Evolutionary conservation across 2,113 vertebrate species (phyloP), one percentile per base, ranked within the genome.

Genomic region (Campylomormyrus tamandua): DNA sequence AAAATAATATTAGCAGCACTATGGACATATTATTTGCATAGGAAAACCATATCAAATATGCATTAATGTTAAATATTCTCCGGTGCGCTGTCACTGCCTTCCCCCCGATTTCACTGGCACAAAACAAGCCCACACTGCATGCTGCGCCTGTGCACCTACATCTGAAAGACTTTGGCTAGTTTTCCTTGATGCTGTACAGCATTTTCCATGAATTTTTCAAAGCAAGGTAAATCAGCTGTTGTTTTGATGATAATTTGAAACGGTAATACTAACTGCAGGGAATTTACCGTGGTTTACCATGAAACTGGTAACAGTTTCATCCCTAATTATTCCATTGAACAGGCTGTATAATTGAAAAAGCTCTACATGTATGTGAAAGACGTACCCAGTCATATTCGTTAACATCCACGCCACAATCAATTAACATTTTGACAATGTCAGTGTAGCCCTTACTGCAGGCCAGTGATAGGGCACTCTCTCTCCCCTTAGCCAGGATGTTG

Each of bases 381-480:
- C n/a, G 27, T 93, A 99, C 98, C 98, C 98, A 99, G 93, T 99
- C 98, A 62, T 99, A 99, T 56, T 99, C 98, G 85, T 99, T 99
- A 3, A 99, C 97, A 62, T 99, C 98, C 19, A 99, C 98, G n/a
- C 98, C 98, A 92, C 98, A 99, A 90, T 99, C 98, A 0, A 99
- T 98, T 90, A 99, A 96, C 98, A 99, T 99, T 93, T 98, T 98
- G 89, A 99, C 97, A 74, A 99, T 99, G 91, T 99, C 98, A 0
- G 98, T 98, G 94, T 99, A 99, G 53, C 98, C 98, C 93, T 99
- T 99, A 92, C 98, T 99, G 93, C 98, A 99, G 89, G 98, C 98
- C 93, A 99, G 89, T 0, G 98, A 99, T 90, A 99, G 92, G 0
- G 98, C 98, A 87, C 98, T 99, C 93, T 99, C 98, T 90, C 98